Evolutionary conservation across 1,140 invertebrate genomes (phyloP).

Genomic region (Microplitis demolitor): DNA sequence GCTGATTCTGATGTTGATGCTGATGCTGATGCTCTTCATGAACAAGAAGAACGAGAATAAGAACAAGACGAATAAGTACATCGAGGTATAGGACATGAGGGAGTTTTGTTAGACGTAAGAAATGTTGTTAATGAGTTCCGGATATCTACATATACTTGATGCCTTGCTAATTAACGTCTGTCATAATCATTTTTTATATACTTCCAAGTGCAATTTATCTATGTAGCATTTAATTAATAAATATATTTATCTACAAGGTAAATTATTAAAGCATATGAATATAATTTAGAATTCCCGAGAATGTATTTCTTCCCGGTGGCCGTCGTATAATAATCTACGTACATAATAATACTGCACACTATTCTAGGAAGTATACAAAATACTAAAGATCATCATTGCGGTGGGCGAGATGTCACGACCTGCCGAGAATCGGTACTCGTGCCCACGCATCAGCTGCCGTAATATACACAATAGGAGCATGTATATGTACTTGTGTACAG

Average conservation of each 20-base stretch:
- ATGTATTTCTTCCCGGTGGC: no score
- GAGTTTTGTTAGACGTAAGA: conserved; percentile 9
- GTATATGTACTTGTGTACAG: not conserved
- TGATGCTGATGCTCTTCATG: no score
- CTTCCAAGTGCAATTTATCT: not conserved
- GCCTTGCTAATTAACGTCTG: no score
- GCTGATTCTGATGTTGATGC: not conserved
- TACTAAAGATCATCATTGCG: not conserved
- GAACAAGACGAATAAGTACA: not conserved
- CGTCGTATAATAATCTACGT: not conserved
- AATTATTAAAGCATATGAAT: no score
- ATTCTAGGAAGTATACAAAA: not conserved
- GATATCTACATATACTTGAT: conserved; percentile 22
- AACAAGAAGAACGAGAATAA: no score
- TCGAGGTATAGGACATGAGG: conserved; percentile 4
- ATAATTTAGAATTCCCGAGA: no score
- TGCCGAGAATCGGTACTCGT: conserved; percentile 13
- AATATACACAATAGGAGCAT: not conserved
- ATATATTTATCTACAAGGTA: not conserved
- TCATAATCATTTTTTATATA: no score
- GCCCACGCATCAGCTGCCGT: conserved; percentile 13
- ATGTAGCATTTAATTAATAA: conserved; percentile 10
- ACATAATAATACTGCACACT: not conserved
- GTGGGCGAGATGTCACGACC: conserved; percentile 18
- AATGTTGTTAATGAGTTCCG: conserved; percentile 28